phyloP scores from a whole-genome alignment of 2,797 vertebrate species.

The Tokudaia muenninki region DNA sequence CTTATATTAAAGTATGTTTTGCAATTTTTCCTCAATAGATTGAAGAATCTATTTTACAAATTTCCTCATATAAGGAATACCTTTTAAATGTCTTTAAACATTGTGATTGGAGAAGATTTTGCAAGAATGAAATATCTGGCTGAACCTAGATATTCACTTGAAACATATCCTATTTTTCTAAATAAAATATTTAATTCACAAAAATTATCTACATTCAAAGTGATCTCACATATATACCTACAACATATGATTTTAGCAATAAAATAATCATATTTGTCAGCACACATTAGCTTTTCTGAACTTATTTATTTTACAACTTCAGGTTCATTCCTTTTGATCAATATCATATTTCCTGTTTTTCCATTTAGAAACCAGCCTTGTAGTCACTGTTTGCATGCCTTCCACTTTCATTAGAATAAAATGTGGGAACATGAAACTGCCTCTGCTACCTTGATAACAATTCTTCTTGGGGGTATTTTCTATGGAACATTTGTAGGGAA shows the following conservation, averaged over 20 bases:
- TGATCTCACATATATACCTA: neutral
- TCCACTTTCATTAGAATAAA: neutral
- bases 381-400: neutral
- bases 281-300: neutral
- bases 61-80: neutral
- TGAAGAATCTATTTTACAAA: neutral
- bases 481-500: neutral
- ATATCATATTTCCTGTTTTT: neutral
- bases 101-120: neutral
- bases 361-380: neutral
- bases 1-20: neutral
- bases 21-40: neutral
- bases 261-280: neutral
- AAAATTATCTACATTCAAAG: neutral
- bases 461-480: neutral
- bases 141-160: neutral
- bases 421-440: neutral
- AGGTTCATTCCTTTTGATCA: neutral
- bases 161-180: neutral
- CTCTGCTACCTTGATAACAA: neutral
- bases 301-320: neutral
- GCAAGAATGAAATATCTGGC: neutral
- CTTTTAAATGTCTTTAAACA: neutral
- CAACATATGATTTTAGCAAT: neutral
- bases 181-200: neutral